Evolutionary conservation across 2,797 vertebrate species (phyloP), one percentile per base, ranked within the genome.

Genomic region (Enteromius trimaculatus): DNA sequence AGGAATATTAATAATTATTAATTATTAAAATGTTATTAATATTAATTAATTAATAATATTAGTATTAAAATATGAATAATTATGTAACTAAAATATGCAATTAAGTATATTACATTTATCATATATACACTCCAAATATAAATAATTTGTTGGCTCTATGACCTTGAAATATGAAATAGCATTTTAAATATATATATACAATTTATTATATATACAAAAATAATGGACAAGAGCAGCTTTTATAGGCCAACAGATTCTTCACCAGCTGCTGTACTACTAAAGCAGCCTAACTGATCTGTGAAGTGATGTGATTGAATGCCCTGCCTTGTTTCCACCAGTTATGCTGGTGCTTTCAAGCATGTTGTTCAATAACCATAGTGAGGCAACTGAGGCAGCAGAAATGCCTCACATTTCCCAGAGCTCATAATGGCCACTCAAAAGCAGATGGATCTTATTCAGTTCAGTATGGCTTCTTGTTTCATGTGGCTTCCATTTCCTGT

Each of bases 321-420:
- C 65, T 82, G n/a, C 39, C 34, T 69, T 62, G 39, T 81, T 37
- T 65, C 62, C 68, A 68, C 60, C 42, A 83, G 72, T 80, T 74
- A 74, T 78, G 80, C 58, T 51, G 71, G 78, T 68, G 17, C 80
- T 81, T 37, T 75, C 47, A 65, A 77, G 77, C 77, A 71, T 82
- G 69, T 86, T 76, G 72, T 81, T 65, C 26, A 47, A 88, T 86
- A 80, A 85, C 86, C 86, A 88, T 85, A 85, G 86, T 84, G 86
- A 88, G 79, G 83, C 66, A 82, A 78, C 79, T n/a, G 19, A 42
- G 44, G 60, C 68, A 75, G 77, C 71, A 83, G 70, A 85, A 89
- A 88, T 88, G 76, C 69, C 78, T 26, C 44, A 29, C 64, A 80
- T 77, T 84, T 83, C 78, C 74, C 51, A 64, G 44, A 69, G 75